Evolutionary conservation across 2,113 vertebrate genomes (phyloP).

Genomic region (Strix aluco): DNA sequence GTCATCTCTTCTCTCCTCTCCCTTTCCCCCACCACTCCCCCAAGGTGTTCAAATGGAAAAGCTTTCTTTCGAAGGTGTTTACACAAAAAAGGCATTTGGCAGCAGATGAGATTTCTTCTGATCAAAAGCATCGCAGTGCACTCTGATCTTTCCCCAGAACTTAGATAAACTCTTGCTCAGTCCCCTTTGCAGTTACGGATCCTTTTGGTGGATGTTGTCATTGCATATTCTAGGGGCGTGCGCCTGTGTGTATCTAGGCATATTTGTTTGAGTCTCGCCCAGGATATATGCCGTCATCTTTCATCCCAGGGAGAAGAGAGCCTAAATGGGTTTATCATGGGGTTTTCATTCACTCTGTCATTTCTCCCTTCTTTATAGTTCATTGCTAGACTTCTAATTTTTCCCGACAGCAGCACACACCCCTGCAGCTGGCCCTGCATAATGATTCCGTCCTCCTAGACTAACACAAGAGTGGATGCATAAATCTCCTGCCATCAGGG

Average conservation of each 20-base stretch:
- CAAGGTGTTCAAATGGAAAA: neutral
- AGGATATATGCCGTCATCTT: constrained; percentile 30
- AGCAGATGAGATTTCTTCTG: neutral
- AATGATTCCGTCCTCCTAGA: constrained; percentile 52
- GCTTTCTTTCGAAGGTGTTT: neutral
- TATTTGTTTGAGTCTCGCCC: neutral
- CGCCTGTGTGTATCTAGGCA: neutral
- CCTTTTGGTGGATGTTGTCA: neutral
- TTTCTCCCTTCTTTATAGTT: constrained; percentile 43
- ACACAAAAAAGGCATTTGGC: neutral
- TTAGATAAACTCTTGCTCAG: neutral
- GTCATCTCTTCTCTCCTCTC: neutral
- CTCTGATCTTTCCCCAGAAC: neutral
- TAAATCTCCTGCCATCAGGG: constrained; percentile 54
- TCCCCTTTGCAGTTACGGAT: neutral
- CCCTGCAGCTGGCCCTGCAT: constrained; percentile 62
- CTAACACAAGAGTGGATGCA: constrained; percentile 10
- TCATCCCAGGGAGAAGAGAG: neutral
- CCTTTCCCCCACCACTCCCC: neutral
- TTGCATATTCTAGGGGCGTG: neutral
- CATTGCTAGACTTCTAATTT: constrained; percentile 62
- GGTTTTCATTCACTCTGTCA: constrained; percentile 57
- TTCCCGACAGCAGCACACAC: constrained; percentile 49
- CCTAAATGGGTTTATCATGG: constrained; percentile 60
- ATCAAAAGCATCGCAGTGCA: neutral